Evolutionary conservation across 2,888 invertebrate species (phyloP), one percentile per base, ranked within the genome.

Genomic region (Cryptocephalus moraei): DNA sequence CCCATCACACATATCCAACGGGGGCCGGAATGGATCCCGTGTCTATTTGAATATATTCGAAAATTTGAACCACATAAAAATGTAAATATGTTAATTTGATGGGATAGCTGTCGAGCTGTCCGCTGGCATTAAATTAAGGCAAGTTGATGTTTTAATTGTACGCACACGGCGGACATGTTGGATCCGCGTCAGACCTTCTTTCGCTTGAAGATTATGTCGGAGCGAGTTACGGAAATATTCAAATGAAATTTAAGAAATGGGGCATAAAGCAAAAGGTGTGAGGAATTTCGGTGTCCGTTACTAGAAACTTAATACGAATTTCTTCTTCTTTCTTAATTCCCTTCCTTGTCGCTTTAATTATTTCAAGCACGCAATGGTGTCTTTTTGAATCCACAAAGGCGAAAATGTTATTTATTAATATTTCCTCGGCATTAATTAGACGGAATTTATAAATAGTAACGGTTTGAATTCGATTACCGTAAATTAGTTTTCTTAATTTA

Each of bases 121-220:
- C 48, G 59, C 55, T 57, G 54, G 53, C 51, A 55, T 59, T 59
- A 59, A 58, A 54, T 59, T 58, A 57, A 56, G 56, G 44, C 52
- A 52, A 56, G 56, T 59, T 60, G 60, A 61, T 60, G 59, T 59
- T 61, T 60, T 61, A 61, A 61, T 61, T 61, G 61, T 60, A 56
- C 33, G 47, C 44, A 44, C 46, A 45, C 48, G 52, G 52, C 56
- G 47, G 58, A 56, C 57, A 53, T 59, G 53, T 56, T 49, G 51
- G 46, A 49, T 53, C 41, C 32, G 54, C 50, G 57, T 59, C 58
- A 58, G 54, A 57, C 56, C 54, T 45, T 56, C 54, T 53, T 56
- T 50, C 55, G 53, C 47, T 52, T 45, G 47, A 51, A 61, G 61
- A 61, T 61, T 61, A 61, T 58, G 61, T 58, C 59, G 53, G 56